Evolutionary conservation across 2,888 invertebrate species (phyloP).

Genomic region (Alloplasta piceator): DNA sequence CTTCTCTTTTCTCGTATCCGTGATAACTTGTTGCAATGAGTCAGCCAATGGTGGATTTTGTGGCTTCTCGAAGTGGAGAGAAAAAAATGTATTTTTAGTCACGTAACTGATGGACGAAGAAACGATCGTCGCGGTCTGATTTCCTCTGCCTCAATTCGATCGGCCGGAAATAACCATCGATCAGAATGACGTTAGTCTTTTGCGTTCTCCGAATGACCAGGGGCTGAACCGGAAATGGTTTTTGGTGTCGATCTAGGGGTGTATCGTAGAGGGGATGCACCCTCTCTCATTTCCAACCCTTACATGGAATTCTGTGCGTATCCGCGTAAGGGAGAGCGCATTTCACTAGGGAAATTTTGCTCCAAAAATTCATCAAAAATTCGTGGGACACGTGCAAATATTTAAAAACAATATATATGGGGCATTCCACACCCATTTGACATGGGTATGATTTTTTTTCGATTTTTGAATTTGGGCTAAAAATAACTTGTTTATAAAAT

Average conservation of each 20-base stretch:
- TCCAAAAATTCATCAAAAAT: too few species aligned
- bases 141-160: constrained; percentile 52
- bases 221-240: constrained; percentile 59
- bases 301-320: background rate
- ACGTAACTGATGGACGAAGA: constrained; percentile 2
- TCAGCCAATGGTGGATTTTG: background rate
- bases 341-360: too few species aligned
- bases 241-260: constrained; percentile 41
- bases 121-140: constrained; percentile 24
- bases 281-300: background rate
- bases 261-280: background rate
- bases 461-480: too few species aligned
- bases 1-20: too few species aligned
- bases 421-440: too few species aligned
- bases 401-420: too few species aligned
- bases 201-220: constrained; percentile 20
- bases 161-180: constrained; percentile 61
- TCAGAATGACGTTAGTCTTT: constrained; percentile 41
- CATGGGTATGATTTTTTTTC: too few species aligned
- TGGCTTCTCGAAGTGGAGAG: constrained; percentile 7
- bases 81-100: constrained; percentile 28
- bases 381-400: too few species aligned
- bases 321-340: too few species aligned
- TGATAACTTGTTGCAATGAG: background rate
- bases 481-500: too few species aligned